Evolutionary conservation across 2,797 vertebrate species (phyloP), one percentile per base, ranked within the genome.

Genomic region (Cirrhinus molitorella): DNA sequence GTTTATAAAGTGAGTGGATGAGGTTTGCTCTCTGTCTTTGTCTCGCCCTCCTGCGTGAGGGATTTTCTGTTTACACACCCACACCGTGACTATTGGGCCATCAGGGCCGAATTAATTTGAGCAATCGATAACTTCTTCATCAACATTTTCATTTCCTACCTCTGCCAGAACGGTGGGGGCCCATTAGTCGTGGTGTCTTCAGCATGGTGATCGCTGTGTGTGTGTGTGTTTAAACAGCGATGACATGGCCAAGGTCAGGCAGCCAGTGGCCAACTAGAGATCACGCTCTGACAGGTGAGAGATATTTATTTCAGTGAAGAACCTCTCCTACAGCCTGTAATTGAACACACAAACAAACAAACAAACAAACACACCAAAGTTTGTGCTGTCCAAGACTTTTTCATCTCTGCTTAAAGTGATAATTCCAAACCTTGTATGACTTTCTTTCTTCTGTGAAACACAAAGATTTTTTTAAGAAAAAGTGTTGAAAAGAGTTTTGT

Each of bases 61-160:
- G 82, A 84, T 87, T 81, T 82, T 85, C 59, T 86, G 83, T 87
- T 87, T 85, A 80, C 79, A 85, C 81, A 80, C 57, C 49, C 55
- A 72, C 65, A 63, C 34, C 25, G 28, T 81, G 81, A 86, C 70
- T 78, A 88, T 59, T 82, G 51, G 47, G 45, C 77, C 81, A 82
- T 73, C 78, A 84, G 80, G 75, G 53, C 37, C 45, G 82, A 72
- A 88, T 88, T 83, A 80, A 85, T 85, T 77, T 87, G 28, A 87
- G 40, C 34, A 80, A 86, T 87, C 83, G 82, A 82, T 85, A 87
- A 71, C 78, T 76, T 68, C 70, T 84, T 85, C 83, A 80, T 85
- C 85, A 84, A 71, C 77, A 66, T 84, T 87, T 88, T 88, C 65
- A 85, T 79, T 89, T 83, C 85, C 76, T 88, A 66, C 47, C 40